Percentiles rank a stretch among this genome's conserved stretches.
Conservation (phyloP, 2,113 vertebrate species). For the Reinhardtius hippoglossoides region DNA sequence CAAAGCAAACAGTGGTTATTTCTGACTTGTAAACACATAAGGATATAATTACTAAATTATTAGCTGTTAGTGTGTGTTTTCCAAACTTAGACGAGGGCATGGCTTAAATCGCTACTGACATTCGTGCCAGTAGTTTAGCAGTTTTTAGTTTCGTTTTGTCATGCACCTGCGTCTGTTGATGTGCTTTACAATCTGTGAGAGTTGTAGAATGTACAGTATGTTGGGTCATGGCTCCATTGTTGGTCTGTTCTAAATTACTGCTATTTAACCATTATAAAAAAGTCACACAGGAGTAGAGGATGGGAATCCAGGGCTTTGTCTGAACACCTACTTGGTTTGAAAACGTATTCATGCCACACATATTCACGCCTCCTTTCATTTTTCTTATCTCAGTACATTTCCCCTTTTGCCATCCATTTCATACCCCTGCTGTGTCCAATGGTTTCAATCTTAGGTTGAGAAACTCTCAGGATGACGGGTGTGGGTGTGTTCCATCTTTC, state of each 20-base stretch:
- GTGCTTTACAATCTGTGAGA: no score
- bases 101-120: background rate
- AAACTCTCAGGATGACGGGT: background rate
- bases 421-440: no score
- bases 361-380: constrained; percentile 20
- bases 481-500: background rate
- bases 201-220: background rate
- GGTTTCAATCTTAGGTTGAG: background rate
- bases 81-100: background rate
- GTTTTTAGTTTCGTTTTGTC: background rate
- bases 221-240: background rate
- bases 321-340: background rate
- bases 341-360: background rate
- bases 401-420: background rate
- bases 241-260: background rate
- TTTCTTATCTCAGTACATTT: background rate
- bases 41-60: background rate
- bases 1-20: background rate
- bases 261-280: background rate
- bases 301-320: background rate
- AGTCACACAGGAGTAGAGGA: no score
- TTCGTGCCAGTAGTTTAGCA: background rate
- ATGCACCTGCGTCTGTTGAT: background rate
- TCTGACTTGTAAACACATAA: background rate
- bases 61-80: background rate